Conservation (phyloP, 37 sponge, comb jelly and placozoan genomes). For the Halichondria panicea region DNA sequence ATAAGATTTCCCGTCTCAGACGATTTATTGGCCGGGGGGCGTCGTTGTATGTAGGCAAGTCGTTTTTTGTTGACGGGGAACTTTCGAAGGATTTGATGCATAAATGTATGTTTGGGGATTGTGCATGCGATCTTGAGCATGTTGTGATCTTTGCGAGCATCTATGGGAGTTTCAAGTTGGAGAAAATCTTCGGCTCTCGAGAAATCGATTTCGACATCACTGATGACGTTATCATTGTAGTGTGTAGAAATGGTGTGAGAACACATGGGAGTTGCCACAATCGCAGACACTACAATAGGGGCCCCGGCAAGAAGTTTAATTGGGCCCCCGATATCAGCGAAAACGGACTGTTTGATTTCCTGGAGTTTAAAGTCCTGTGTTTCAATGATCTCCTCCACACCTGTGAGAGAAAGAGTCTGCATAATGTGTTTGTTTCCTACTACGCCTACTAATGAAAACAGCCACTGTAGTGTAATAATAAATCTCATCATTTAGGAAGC, state of each 20-base stretch:
- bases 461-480: no score
- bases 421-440: no score
- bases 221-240: constrained; percentile 28
- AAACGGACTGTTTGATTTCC: constrained; percentile 23
- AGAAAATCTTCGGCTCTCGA: constrained; percentile 47
- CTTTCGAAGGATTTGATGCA: constrained; percentile 36
- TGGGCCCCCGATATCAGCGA: constrained; percentile 5
- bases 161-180: constrained; percentile 52
- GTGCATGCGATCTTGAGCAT: constrained; percentile 43
- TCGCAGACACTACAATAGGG: constrained; percentile 14
- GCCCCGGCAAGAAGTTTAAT: constrained; percentile 15
- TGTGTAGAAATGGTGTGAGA: constrained; percentile 45
- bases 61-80: constrained; percentile 44
- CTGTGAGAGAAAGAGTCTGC: no score
- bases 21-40: not conserved
- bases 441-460: no score
- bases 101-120: constrained; percentile 34
- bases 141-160: constrained; percentile 47
- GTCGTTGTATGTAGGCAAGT: constrained; percentile 52
- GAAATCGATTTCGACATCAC: constrained; percentile 44
- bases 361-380: constrained; percentile 50
- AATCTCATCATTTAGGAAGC: no score
- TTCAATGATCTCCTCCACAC: constrained; percentile 35
- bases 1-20: constrained; percentile 8
- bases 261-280: not conserved